A percentile compares a stretch with the other conserved stretches of the same genome.
phyloP scores from a whole-genome alignment of 2,113 vertebrate genomes.

The Athene cunicularia region DNA sequence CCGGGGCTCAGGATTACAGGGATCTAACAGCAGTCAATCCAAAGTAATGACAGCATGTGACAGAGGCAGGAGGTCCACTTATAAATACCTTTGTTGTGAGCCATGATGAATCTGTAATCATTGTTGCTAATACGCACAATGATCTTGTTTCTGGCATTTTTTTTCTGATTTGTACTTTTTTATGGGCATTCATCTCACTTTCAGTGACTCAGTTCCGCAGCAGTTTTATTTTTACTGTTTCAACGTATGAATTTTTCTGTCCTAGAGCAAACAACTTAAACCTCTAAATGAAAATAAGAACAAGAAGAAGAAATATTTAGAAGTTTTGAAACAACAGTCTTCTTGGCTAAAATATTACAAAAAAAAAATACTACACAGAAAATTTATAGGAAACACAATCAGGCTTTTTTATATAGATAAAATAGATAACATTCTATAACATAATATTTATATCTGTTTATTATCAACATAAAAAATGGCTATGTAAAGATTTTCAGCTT shows the following conservation, averaged over 20 bases:
- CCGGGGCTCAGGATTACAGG: slow-evolving; percentile 56
- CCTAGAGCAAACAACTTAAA: background rate
- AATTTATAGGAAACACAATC: background rate
- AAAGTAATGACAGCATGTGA: slow-evolving; percentile 51
- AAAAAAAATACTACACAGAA: background rate
- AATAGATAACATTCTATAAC: background rate
- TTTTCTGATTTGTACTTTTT: background rate
- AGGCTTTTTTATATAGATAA: background rate
- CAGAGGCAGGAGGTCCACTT: slow-evolving; percentile 63
- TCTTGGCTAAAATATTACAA: background rate
- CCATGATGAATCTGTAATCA: slow-evolving; percentile 15
- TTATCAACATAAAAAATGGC: background rate
- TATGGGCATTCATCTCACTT: background rate
- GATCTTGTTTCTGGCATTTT: background rate
- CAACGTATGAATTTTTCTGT: background rate
- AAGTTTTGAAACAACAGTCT: background rate
- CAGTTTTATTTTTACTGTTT: slow-evolving; percentile 13
- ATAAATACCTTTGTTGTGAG: slow-evolving; percentile 59
- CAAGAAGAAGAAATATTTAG: background rate
- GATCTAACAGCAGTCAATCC: slow-evolving; percentile 69
- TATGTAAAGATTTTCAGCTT: background rate
- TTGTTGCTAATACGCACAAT: background rate
- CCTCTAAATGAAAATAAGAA: background rate
- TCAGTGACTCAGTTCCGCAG: background rate
- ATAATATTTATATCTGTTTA: background rate